Conservation (phyloP, 1,140 invertebrate species). For the Matsumurasca onukii region DNA sequence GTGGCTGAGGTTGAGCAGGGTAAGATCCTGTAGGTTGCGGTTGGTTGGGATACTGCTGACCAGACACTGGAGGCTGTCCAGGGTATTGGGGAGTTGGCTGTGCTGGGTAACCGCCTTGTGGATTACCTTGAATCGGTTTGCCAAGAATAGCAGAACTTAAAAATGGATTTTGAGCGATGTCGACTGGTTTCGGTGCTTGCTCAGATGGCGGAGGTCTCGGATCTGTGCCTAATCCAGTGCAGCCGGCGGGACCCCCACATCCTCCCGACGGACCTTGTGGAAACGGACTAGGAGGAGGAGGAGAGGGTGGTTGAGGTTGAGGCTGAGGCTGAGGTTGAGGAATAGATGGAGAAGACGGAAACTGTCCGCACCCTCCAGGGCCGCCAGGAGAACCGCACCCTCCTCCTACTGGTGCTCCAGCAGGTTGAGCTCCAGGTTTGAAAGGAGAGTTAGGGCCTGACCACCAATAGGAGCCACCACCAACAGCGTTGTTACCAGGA, state of each 20-base stretch:
- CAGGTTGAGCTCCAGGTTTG: conserved; percentile 10
- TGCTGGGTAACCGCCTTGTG: conserved; percentile 3
- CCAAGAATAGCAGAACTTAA: conserved; percentile 28
- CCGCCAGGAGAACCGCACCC: conserved; percentile 3
- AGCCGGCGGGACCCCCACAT: conserved; percentile 10
- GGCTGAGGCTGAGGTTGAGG: neutral
- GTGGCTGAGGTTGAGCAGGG: neutral
- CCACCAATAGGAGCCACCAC: conserved; percentile 28
- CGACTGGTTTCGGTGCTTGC: conserved; percentile 25
- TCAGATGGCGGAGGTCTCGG: neutral
- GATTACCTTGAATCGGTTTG: neutral
- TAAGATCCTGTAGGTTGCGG: conserved; percentile 8
- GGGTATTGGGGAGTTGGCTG: neutral
- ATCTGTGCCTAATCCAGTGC: neutral
- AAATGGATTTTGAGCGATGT: conserved; percentile 33
- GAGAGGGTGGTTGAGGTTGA: neutral
- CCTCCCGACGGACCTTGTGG: neutral
- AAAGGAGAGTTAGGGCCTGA: conserved; percentile 26
- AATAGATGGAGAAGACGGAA: neutral
- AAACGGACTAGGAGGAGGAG: neutral
- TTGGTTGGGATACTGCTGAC: neutral
- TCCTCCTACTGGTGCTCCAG: neutral
- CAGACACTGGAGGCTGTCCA: too few relatives aligned
- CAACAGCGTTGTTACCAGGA: neutral
- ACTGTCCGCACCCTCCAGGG: neutral